Percentiles rank a stretch among this genome's conserved stretches.
Evolutionary conservation across 2,113 vertebrate genomes (phyloP).

Genomic region (Pomatorhinus ruficollis): DNA sequence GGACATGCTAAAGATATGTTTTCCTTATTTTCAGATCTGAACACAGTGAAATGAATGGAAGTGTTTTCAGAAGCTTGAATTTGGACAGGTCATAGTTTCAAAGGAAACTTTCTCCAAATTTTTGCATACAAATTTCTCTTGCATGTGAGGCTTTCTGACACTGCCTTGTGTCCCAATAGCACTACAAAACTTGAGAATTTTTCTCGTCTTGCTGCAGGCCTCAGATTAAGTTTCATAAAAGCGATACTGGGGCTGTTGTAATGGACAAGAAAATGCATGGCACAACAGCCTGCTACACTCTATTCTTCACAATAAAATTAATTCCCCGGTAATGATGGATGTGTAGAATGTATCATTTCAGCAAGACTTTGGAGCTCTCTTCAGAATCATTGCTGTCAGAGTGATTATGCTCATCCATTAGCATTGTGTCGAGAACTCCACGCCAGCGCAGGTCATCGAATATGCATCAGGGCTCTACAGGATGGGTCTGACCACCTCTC

Average conservation of each 20-base stretch:
- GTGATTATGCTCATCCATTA: slow-evolving; percentile 40
- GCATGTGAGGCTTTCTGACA: background rate
- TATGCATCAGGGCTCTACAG: background rate
- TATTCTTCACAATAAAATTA: slow-evolving; percentile 33
- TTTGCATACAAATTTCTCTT: slow-evolving; percentile 5
- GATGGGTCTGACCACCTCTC: background rate
- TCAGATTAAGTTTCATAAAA: slow-evolving; percentile 11
- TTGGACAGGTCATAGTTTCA: background rate
- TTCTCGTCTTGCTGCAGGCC: background rate
- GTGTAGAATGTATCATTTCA: slow-evolving; percentile 28
- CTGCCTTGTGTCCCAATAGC: background rate
- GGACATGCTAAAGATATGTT: background rate
- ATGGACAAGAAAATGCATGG: slow-evolving; percentile 1
- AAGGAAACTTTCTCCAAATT: background rate
- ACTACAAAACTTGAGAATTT: slow-evolving; percentile 2
- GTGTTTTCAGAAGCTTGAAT: background rate
- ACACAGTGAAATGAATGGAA: background rate
- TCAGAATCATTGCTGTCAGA: slow-evolving; percentile 23
- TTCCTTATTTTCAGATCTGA: background rate
- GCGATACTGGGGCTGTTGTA: background rate
- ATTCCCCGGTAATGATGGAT: slow-evolving; percentile 4
- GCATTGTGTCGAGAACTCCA: background rate
- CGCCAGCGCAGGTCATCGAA: background rate
- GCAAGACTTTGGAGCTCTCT: slow-evolving; percentile 8
- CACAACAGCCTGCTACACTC: background rate